Conservation (phyloP, 1,140 invertebrate genomes). For the Anagrus nilaparvatae region DNA sequence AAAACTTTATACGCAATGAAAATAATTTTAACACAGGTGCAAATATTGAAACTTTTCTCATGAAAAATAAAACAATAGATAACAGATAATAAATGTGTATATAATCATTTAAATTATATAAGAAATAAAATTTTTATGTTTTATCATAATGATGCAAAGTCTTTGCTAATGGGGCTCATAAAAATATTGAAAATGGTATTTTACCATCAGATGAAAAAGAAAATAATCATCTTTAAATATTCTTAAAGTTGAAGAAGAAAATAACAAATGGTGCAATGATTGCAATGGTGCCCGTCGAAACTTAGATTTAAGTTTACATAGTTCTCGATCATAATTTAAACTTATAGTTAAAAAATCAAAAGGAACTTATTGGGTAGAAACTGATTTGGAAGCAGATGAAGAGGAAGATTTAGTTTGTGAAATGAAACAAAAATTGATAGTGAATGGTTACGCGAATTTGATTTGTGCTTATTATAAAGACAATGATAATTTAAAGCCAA, state of each 20-base stretch:
- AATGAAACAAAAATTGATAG: constrained; percentile 10
- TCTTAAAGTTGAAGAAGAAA: too few species aligned
- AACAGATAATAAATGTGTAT: constrained; percentile 25
- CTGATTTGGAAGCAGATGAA: constrained; percentile 23
- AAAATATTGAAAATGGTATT: neutral
- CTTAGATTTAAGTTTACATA: constrained; percentile 31
- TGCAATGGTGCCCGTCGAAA: constrained; percentile 35
- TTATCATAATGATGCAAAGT: constrained; percentile 34
- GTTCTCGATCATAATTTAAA: constrained; percentile 37
- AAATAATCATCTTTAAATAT: too few species aligned
- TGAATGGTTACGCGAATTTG: constrained; percentile 8
- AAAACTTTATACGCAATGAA: constrained; percentile 56
- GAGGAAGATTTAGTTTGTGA: constrained; percentile 15
- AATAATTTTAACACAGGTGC: constrained; percentile 53
- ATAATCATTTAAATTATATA: too few species aligned
- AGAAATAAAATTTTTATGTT: too few species aligned
- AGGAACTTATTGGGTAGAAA: constrained; percentile 37
- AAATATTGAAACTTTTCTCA: constrained; percentile 52
- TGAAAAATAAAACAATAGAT: constrained; percentile 35
- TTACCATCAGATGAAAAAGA: constrained; percentile 29
- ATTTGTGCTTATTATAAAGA: constrained; percentile 8
- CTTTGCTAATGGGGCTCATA: too few species aligned
- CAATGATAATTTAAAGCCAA: constrained; percentile 9
- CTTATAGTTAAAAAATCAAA: constrained; percentile 37
- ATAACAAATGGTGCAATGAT: constrained; percentile 39